phyloP scores from a whole-genome alignment of 1,140 invertebrate species.

The Drosophila ananassae region DNA sequence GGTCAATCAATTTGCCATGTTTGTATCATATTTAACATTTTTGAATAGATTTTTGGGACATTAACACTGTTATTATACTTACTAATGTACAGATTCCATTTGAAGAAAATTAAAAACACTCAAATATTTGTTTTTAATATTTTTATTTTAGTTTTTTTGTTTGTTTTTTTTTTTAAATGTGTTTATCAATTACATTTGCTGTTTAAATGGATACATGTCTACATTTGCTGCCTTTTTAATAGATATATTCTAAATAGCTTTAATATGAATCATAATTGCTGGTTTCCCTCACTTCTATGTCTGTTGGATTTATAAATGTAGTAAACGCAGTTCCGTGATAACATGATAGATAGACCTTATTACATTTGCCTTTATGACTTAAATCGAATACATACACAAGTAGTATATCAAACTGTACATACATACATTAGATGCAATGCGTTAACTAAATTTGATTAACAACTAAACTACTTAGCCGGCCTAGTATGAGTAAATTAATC shows the following conservation, averaged over 20 bases:
- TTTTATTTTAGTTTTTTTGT: slow-evolving; percentile 46
- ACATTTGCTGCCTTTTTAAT: slow-evolving; percentile 66
- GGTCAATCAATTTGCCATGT: slow-evolving; percentile 13
- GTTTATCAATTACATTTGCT: slow-evolving; percentile 75
- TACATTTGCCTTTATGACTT: slow-evolving; percentile 45
- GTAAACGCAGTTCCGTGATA: slow-evolving; percentile 77
- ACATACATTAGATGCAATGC: slow-evolving; percentile 69
- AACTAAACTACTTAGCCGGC: slow-evolving; percentile 65
- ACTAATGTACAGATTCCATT: neutral
- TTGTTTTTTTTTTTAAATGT: slow-evolving; percentile 47
- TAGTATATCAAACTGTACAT: slow-evolving; percentile 60
- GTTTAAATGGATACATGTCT: slow-evolving; percentile 72
- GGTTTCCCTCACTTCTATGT: slow-evolving; percentile 37
- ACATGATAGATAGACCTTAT: slow-evolving; percentile 67
- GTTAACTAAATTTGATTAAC: slow-evolving; percentile 73
- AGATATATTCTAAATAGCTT: slow-evolving; percentile 48
- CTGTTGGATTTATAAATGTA: slow-evolving; percentile 74
- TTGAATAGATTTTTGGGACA: no score
- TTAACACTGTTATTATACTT: neutral
- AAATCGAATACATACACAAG: slow-evolving; percentile 38
- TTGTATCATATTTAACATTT: neutral
- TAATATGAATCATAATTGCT: slow-evolving; percentile 52
- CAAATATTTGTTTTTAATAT: slow-evolving; percentile 32
- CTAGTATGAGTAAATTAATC: slow-evolving; percentile 53
- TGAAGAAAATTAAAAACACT: neutral